A percentile compares a stretch with the other conserved stretches of the same genome.
phyloP scores from a whole-genome alignment of 2,888 invertebrate species.

The Drosophila austrosaltans region DNA sequence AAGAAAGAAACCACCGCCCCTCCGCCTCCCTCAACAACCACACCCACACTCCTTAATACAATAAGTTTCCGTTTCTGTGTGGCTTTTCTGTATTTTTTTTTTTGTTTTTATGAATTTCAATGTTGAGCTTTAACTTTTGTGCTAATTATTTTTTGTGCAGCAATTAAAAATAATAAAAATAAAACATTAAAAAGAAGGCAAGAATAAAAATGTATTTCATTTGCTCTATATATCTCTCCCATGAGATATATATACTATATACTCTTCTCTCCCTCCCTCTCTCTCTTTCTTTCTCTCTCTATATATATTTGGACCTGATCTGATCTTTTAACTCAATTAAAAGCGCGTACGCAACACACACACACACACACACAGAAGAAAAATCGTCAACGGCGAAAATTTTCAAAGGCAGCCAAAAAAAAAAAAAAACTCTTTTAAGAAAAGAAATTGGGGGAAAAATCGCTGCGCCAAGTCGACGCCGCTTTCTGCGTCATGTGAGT shows the following conservation, averaged over 20 bases:
- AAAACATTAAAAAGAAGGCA: constrained; percentile 57
- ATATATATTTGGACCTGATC: constrained; percentile 48
- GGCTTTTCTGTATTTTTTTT: constrained; percentile 19
- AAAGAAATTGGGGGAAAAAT: constrained; percentile 12
- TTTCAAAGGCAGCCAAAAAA: constrained; percentile 63
- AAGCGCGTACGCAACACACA: constrained; percentile 65
- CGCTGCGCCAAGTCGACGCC: constrained; percentile 69
- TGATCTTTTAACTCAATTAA: constrained; percentile 78
- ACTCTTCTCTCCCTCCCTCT: background rate
- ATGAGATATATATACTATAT: constrained; percentile 21
- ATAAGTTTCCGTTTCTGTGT: background rate
- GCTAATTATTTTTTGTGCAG: constrained; percentile 80
- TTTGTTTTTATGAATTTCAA: constrained; percentile 51
- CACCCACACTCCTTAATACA: background rate
- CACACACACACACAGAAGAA: background rate
- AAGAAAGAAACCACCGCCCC: background rate
- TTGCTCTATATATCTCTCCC: constrained; percentile 10
- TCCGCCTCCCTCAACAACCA: background rate
- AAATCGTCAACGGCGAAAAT: constrained; percentile 35
- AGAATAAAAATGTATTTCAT: constrained; percentile 16
- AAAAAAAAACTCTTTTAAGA: background rate
- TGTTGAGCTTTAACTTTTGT: constrained; percentile 71
- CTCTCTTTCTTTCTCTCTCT: too few relatives aligned
- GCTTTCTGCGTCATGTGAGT: constrained; percentile 79
- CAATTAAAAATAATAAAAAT: constrained; percentile 76